Evolutionary conservation across 1,140 invertebrate genomes (phyloP), one percentile per base, ranked within the genome.

Genomic region (Drosophila bocqueti): DNA sequence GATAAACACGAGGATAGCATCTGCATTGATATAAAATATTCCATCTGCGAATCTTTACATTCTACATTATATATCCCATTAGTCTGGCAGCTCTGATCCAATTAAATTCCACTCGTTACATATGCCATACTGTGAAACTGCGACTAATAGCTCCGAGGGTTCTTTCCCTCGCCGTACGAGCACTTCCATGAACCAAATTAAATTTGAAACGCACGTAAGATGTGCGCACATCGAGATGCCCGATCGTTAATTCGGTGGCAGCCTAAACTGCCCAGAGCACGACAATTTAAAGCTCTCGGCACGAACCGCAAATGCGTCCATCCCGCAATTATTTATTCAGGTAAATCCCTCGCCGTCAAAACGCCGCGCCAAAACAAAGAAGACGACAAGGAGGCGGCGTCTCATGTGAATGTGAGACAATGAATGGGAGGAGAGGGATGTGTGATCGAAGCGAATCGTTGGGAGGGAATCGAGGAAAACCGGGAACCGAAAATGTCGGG

Each of bases 201-300:
- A 71, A 68, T 68, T 68, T 46, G 21, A 71, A 34, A 29, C 52
- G 65, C 66, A 50, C 65, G 68, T 72, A 55, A 54, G 34, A 54
- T 43, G 49, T 38, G 45, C 67, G 60, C 65, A 40, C 42, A 43
- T 71, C 29, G 29, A 40, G 52, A 60, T 63, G 49, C 18, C 62
- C 29, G 49, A 43, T 45, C 63, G 62, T 77, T 69, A 61, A 67
- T 81, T 77, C 66, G 68, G 72, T 66, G 72, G 81, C 83, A 80
- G 83, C 84, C 84, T 74, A 80, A 86, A 86, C 75, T 66, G 84
- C 38, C 43, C 61, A 57, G 64, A 58, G 55, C 45, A 78, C 55
- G 67, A 71, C 84, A 75, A 87, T 86, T 89, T 80, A 83, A 80
- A 87, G 80, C 84, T 58, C 64, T 47, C 80, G 68, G 72, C 84